Base-by-base conservation (phyloP, 2,888 invertebrate species). In the Leptothorax acervorum region DNA sequence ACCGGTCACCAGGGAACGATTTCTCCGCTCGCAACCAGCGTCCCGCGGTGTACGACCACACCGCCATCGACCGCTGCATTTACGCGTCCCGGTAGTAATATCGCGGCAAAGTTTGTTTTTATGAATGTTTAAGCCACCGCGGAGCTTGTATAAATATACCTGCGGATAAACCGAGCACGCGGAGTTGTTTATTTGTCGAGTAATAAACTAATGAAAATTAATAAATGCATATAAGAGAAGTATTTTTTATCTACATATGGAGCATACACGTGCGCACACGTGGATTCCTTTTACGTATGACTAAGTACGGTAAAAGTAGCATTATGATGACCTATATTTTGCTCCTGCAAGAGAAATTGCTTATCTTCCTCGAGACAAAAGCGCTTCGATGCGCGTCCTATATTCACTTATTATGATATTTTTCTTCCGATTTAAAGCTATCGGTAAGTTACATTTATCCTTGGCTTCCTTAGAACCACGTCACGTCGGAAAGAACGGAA, bases 11-110 rank as follows among this genome's bases (percentile, higher is more conserved):
- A 11, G 42, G 63, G 75, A 82, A 74, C 57, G 62, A 83, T 89
- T 88, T 65, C 68, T 85, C 70, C 71, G 45, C n/a, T 39, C 28
- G 60, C 81, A 57, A 63, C 39, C 65, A 71, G 4, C 62, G 66
- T 23, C 28, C 76, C 53, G 65, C 68, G 53, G 68, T 48, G 71
- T 81, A 76, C 18, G 78, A 51, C 81, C 45, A 57, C 48, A 81
- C 11, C 23, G 28, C 42, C 53, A 28, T 55, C 70, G 68, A 45
- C 42, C 70, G 71, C 71, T 45, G 35, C 79, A 48, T 79, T 79
- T 79, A 79, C 71, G 57, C 71, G 57, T 71, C 79, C 79, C 79
- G 35, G 48, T 48, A 60, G 79, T 73, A 81, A 81, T 81, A 81
- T 73, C 60, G 48, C 39, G 71, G 48, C 31, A 8, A 39, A 73